Evolutionary conservation across 2,113 vertebrate species (phyloP).

Genomic region (Lasiurus borealis): DNA sequence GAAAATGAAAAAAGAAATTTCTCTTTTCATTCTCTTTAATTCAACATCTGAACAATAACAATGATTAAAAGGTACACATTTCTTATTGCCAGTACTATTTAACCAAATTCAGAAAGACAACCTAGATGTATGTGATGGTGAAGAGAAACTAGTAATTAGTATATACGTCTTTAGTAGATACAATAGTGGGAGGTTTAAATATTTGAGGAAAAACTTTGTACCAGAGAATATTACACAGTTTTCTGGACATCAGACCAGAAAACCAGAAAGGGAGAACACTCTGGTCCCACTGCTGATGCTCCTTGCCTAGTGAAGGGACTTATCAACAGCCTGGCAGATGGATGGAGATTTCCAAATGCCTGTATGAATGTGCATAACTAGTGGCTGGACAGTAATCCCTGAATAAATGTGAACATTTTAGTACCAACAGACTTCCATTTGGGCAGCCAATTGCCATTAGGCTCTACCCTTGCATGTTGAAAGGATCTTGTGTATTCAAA

Average conservation of each 20-base stretch:
- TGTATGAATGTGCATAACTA: background rate
- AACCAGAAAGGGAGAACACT: background rate
- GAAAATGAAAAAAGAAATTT: slow-evolving; percentile 1
- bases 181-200: background rate
- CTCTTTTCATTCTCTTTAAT: background rate
- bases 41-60: slow-evolving; percentile 24
- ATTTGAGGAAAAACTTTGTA: background rate
- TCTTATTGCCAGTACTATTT: background rate
- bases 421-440: background rate
- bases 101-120: slow-evolving; percentile 30
- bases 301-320: background rate
- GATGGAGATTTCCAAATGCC: background rate
- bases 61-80: slow-evolving; percentile 12
- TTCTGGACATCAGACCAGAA: background rate
- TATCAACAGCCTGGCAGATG: background rate
- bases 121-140: background rate
- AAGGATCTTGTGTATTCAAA: background rate
- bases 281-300: background rate
- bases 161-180: background rate
- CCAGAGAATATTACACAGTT: background rate
- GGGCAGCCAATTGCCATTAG: background rate
- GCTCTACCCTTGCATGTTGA: background rate
- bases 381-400: background rate
- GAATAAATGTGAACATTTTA: background rate
- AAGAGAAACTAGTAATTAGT: background rate